Base-by-base conservation (phyloP, 2,797 vertebrate species). In the Netta rufina region DNA sequence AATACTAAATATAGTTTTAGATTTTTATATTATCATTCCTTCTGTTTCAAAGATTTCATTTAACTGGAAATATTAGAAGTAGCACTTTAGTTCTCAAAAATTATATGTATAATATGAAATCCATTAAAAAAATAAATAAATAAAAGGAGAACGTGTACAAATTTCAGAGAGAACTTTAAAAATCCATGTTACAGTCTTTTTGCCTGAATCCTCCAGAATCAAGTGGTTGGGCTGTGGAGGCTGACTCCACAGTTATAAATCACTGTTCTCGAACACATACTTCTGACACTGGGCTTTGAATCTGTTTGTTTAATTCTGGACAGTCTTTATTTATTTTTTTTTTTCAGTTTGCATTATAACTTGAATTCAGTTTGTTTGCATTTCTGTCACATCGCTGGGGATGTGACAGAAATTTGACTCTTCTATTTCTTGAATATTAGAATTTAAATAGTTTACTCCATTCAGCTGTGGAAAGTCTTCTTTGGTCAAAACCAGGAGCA, bases 1-100 rank as follows among this genome's bases (percentile, higher is more conserved):
- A 95, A 89, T 84, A 57, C 82, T 93, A 93, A 94, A 69, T 87
- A 81, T 75, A 72, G 80, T 66, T 94, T 95, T 87, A 75, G 54
- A 81, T 93, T 91, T 90, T 92, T 92, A 30, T 90, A 89, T 89
- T 91, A 69, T 89, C 45, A 62, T 70, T 81, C 36, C 30, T 87
- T 92, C 33, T 90, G 65, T 88, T 93, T 84, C 84, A 86, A 94
- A 87, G 53, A 83, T 79, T 92, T 87, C 9, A 25, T 89, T 93
- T 94, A 84, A 84, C 53, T 87, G 54, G 79, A 91, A 93, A 81
- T 78, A 94, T 65, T 85, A 69, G 58, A 87, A 90, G 45, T 80
- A 83, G 61, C 54, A 85, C 54, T 95, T 84, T 32, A 89, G 39
- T 89, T 95, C 90, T 95, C 75, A 80, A 87, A 89, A 93, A 89